These are phyloP conservation scores for Sorex araneus DNA, from an alignment of 2,113 vertebrate genomes.

Conservation along the genomic window DNA sequence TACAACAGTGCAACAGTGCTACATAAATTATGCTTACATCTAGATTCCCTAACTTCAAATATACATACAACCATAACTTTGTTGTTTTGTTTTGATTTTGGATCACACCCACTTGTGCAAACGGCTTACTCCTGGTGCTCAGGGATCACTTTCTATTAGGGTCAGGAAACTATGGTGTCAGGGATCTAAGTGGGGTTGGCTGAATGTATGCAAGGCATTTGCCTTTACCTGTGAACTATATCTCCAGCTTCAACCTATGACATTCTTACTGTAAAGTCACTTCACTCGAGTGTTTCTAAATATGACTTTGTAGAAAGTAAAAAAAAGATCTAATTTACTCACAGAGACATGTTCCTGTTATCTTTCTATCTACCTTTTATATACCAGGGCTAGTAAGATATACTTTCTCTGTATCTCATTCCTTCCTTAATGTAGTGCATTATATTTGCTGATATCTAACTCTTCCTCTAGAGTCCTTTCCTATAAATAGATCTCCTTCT, in stretches of 20 bases:
- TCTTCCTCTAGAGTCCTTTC: neutral
- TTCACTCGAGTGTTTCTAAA: slow-evolving; percentile 21
- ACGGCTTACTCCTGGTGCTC: too few relatives aligned
- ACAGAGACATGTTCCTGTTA: neutral
- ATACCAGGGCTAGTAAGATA: neutral
- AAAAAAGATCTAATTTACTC: too few relatives aligned
- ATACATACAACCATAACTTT: neutral
- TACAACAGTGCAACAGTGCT: too few relatives aligned
- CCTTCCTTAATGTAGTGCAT: neutral
- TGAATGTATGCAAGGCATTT: too few relatives aligned
- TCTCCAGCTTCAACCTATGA: neutral
- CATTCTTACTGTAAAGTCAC: neutral
- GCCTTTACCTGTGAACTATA: too few relatives aligned
- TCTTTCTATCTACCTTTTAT: neutral
- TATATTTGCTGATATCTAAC: neutral
- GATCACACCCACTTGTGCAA: too few relatives aligned
- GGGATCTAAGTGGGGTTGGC: too few relatives aligned
- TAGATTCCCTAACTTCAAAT: neutral
- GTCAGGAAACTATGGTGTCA: too few relatives aligned
- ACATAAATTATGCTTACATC: neutral
- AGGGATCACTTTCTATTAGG: too few relatives aligned
- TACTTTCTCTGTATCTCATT: neutral
- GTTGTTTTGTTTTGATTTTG: too few relatives aligned
- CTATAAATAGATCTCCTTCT: neutral
- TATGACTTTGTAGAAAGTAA: neutral